Base-by-base conservation (phyloP, 2,888 invertebrate species). In the Diplolepis rosae region DNA sequence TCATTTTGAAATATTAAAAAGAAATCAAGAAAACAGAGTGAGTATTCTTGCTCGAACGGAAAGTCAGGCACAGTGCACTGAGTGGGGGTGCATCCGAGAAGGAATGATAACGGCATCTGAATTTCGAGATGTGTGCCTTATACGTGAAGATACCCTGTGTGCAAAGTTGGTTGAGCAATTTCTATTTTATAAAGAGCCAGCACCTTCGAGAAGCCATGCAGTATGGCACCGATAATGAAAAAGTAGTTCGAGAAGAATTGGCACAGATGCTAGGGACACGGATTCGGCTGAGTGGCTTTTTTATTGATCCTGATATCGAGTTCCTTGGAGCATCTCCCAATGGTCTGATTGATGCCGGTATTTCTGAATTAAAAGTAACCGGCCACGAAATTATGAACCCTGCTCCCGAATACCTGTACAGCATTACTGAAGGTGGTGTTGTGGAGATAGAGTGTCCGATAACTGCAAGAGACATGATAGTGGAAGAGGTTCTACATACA, bases 391-490 rank as follows among this genome's bases (percentile, higher is more conserved):
- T 76, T 7, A 70, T n/a, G n/a, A n/a, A n/a, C n/a, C n/a, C n/a
- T n/a, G n/a, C n/a, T n/a, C n/a, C n/a, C n/a, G n/a, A n/a, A n/a
- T n/a, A n/a, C n/a, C n/a, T n/a, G n/a, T n/a, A n/a, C n/a, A n/a
- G n/a, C n/a, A n/a, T n/a, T n/a, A n/a, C n/a, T n/a, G n/a, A n/a
- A n/a, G n/a, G n/a, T n/a, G n/a, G n/a, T n/a, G n/a, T n/a, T n/a
- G n/a, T 78, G 5, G 75, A 77, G 68, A 71, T 78, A 9, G 76
- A 80, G 75, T 73, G 70, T 65, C 71, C 74, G 1, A n/a, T 42
- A 35, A 7, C 42, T 27, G 50, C 54, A 3, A 42, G 18, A 28
- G 9, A 65, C 11, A 61, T 56, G 13, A 68, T 48, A 7, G 50
- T 71, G 32, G 66, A 69, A 48, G 72, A 78, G 27, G 70, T 68